A percentile compares a stretch with the other conserved stretches of the same genome.
These are phyloP conservation scores for Terebella lapidaria DNA, from an alignment of 2,888 invertebrate genomes.

Conservation along the genomic window DNA sequence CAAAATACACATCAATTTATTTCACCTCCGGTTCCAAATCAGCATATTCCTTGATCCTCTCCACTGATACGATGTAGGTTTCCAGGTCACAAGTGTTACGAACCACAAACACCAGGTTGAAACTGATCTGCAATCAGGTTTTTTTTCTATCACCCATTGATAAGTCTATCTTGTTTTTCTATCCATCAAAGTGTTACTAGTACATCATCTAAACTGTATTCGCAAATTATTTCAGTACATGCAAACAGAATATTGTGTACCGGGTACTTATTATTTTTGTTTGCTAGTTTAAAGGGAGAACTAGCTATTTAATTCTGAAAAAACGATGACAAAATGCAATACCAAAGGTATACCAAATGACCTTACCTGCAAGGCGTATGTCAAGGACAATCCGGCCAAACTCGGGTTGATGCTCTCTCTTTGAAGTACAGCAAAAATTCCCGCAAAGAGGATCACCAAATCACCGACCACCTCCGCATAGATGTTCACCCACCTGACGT, in stretches of 20 bases:
- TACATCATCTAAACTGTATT: too few relatives aligned
- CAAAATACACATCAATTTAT: too few relatives aligned
- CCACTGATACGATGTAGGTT: constrained; percentile 28
- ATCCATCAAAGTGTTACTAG: too few relatives aligned
- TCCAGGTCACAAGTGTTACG: constrained; percentile 27
- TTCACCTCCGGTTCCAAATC: constrained; percentile 21
- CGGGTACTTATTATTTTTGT: neutral
- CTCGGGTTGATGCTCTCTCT: constrained; percentile 19
- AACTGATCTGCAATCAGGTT: constrained; percentile 17
- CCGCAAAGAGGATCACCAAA: constrained; percentile 26
- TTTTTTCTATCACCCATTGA: too few relatives aligned
- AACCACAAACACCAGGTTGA: constrained; percentile 20
- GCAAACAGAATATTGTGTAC: neutral
- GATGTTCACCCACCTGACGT: constrained; percentile 26
- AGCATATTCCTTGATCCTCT: constrained; percentile 26
- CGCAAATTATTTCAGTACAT: neutral
- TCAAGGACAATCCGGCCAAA: constrained; percentile 25
- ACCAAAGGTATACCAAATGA: too few relatives aligned
- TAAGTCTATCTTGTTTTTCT: too few relatives aligned
- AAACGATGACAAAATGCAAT: too few relatives aligned
- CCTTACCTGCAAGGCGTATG: constrained; percentile 25
- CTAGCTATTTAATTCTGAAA: too few relatives aligned
- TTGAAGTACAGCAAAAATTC: constrained; percentile 22
- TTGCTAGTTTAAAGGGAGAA: too few relatives aligned
- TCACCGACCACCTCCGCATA: constrained; percentile 26